phyloP scores from a whole-genome alignment of 2,888 invertebrate genomes.

The Drosophila kambysellisi region DNA sequence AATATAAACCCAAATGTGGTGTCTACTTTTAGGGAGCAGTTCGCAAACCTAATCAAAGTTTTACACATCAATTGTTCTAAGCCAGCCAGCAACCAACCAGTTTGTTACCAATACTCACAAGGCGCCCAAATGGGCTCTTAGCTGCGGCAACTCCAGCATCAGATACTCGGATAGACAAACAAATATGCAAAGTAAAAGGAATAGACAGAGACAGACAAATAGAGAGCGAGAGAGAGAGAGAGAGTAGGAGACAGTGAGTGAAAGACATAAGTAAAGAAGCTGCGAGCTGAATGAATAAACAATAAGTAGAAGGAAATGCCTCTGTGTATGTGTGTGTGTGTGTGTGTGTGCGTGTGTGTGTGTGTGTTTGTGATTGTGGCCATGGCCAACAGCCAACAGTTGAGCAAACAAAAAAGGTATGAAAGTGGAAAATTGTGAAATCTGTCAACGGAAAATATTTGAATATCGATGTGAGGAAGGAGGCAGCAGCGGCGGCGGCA shows the following conservation, averaged over 20 bases:
- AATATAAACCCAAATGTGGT: constrained; percentile 11
- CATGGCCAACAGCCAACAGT: constrained; percentile 57
- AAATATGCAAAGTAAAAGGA: constrained; percentile 4
- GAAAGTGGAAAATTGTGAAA: constrained; percentile 79
- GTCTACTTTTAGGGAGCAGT: constrained; percentile 44
- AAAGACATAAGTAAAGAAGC: constrained; percentile 43
- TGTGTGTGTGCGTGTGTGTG: constrained; percentile 17
- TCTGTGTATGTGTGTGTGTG: constrained; percentile 18
- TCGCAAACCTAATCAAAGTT: constrained; percentile 72
- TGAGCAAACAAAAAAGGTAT: constrained; percentile 64
- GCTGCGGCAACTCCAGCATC: constrained; percentile 15
- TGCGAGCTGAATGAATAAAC: constrained; percentile 62
- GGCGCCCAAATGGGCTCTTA: constrained; percentile 28
- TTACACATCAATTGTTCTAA: constrained; percentile 72
- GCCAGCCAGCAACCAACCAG: constrained; percentile 32
- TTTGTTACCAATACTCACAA: constrained; percentile 17
- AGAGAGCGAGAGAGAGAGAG: background rate
- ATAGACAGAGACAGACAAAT: background rate
- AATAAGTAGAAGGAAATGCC: constrained; percentile 67
- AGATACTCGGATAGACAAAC: constrained; percentile 11
- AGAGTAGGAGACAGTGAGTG: background rate
- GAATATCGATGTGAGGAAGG: constrained; percentile 63
- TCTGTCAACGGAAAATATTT: constrained; percentile 78
- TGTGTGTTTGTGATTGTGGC: constrained; percentile 11
- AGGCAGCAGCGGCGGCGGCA: background rate